These are phyloP conservation scores for Crotalus tigris DNA, from an alignment of 2,113 vertebrate genomes.

Conservation along the genomic window DNA sequence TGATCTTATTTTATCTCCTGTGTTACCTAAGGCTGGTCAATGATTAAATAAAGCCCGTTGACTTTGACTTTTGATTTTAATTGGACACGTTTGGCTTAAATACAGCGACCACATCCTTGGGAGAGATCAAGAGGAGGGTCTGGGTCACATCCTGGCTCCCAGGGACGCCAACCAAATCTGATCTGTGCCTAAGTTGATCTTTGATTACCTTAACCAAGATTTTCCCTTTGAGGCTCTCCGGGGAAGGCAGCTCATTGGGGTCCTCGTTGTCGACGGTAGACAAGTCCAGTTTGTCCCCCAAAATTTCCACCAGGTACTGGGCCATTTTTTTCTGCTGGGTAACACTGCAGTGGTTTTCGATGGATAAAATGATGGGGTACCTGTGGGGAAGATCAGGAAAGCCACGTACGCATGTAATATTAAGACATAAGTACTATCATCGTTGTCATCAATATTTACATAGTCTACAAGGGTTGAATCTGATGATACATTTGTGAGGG, in stretches of 20 bases:
- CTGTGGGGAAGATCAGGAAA: slow-evolving; percentile 59
- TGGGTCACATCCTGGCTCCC: not conserved
- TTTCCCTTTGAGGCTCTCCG: slow-evolving; percentile 87
- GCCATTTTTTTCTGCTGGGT: slow-evolving; percentile 98
- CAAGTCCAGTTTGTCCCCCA: slow-evolving; percentile 92
- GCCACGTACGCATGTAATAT: not conserved
- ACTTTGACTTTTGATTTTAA: not conserved
- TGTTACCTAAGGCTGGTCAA: not conserved
- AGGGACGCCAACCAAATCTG: not conserved
- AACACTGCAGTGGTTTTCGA: slow-evolving; percentile 98
- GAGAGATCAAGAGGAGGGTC: not conserved
- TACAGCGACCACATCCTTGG: not conserved
- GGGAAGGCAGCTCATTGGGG: slow-evolving; percentile 81
- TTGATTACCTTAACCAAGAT: slow-evolving; percentile 90
- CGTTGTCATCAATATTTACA: no score
- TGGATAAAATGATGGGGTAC: slow-evolving; percentile 93
- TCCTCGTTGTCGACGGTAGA: slow-evolving; percentile 77
- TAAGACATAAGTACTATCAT: not conserved
- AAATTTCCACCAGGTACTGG: slow-evolving; percentile 84
- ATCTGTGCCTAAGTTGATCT: not conserved
- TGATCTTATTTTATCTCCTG: not conserved
- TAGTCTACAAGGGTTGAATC: not conserved
- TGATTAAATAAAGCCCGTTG: not conserved
- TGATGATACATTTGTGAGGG: not conserved
- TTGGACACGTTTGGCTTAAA: not conserved